Evolutionary conservation across 1,140 invertebrate genomes (phyloP).

Genomic region (Thrips palmi): DNA sequence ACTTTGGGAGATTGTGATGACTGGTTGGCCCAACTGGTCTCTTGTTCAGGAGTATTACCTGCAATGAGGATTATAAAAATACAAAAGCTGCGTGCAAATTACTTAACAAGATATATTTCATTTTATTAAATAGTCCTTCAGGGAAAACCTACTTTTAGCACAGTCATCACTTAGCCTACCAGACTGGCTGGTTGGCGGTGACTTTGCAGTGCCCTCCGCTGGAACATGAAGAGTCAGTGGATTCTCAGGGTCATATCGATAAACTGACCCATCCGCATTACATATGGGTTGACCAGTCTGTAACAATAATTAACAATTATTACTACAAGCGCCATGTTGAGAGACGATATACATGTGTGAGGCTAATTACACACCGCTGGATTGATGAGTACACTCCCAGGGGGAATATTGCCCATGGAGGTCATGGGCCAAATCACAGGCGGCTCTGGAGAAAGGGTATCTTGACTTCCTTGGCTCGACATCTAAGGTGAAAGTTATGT

Average conservation of each 20-base stretch:
- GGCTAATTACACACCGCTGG: constrained; percentile 38
- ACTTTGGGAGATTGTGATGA: too few relatives aligned
- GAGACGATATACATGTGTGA: not conserved
- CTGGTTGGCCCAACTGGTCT: too few relatives aligned
- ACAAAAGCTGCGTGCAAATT: too few relatives aligned
- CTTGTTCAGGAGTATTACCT: too few relatives aligned
- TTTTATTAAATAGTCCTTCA: too few relatives aligned
- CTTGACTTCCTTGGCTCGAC: constrained; percentile 13
- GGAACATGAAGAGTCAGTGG: too few relatives aligned
- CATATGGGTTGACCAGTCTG: constrained; percentile 40
- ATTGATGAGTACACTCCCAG: constrained; percentile 71
- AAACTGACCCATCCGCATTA: constrained; percentile 47
- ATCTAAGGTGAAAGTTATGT: constrained; percentile 8
- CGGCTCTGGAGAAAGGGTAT: constrained; percentile 11
- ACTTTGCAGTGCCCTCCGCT: too few relatives aligned
- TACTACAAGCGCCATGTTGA: not conserved
- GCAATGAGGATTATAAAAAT: too few relatives aligned
- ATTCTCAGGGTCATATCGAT: constrained; percentile 53
- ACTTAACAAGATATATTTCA: too few relatives aligned
- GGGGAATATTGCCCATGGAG: constrained; percentile 58
- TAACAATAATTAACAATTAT: constrained; percentile 11
- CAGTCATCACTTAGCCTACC: too few relatives aligned
- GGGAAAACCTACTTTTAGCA: too few relatives aligned
- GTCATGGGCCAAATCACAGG: constrained; percentile 67
- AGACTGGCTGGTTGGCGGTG: too few relatives aligned